Evolutionary conservation across 2,113 vertebrate species (phyloP).

Genomic region (Channa maculata): DNA sequence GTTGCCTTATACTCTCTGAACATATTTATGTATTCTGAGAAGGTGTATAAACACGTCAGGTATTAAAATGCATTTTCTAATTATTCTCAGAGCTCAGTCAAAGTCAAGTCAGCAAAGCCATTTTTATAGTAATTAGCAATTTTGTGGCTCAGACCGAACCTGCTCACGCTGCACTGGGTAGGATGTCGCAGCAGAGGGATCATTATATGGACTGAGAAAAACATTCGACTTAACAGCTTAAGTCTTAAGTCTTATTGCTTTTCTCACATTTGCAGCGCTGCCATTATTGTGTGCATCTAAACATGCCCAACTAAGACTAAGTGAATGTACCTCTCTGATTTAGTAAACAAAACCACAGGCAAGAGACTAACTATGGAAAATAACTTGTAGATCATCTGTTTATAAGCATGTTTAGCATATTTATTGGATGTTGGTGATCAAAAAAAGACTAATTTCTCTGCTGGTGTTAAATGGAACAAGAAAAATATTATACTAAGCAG

Average conservation of each 20-base stretch:
- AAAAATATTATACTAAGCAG: not conserved
- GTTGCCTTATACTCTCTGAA: no score
- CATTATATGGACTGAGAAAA: not conserved
- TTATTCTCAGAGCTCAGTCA: no score
- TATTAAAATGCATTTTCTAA: not conserved
- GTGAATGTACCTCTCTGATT: slow-evolving; percentile 18
- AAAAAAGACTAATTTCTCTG: not conserved
- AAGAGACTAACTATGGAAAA: not conserved
- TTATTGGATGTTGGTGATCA: not conserved
- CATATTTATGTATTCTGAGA: not conserved
- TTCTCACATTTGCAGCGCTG: not conserved
- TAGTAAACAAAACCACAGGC: slow-evolving; percentile 17
- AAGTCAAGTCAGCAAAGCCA: no score
- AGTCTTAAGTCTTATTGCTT: not conserved
- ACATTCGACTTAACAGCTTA: not conserved
- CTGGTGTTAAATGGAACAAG: not conserved
- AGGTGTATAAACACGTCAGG: not conserved
- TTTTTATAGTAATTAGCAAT: not conserved
- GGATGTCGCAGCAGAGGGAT: not conserved
- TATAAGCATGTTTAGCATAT: no score
- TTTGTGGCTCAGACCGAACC: not conserved
- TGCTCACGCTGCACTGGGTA: not conserved
- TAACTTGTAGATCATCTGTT: no score
- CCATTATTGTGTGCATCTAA: not conserved
- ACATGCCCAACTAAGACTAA: slow-evolving; percentile 7